phyloP scores from a whole-genome alignment of 92 coral and sea anemone genomes.

The Porites evermanni region DNA sequence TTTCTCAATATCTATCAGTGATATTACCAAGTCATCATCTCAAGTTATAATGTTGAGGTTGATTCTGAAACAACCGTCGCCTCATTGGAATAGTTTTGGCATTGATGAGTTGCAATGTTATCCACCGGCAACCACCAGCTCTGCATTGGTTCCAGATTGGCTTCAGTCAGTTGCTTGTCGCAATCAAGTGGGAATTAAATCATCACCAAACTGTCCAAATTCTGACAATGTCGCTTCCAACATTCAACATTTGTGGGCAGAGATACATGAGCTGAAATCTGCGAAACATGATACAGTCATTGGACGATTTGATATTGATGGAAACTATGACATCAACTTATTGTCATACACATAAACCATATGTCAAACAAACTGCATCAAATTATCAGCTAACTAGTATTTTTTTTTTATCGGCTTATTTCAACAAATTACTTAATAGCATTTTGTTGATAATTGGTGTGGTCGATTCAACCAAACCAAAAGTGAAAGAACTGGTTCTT shows the following conservation, averaged over 20 bases:
- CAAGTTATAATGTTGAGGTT: conserved; percentile 83
- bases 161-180: conserved; percentile 12
- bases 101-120: conserved; percentile 74
- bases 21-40: conserved; percentile 59
- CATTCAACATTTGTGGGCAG: conserved; percentile 97
- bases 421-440: too few relatives aligned
- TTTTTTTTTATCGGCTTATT: too few relatives aligned
- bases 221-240: conserved; percentile 75
- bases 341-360: conserved; percentile 70
- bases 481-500: too few relatives aligned
- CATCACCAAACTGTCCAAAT: conserved; percentile 58
- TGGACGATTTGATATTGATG: conserved; percentile 91
- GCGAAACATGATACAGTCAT: conserved; percentile 54
- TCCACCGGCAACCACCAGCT: conserved; percentile 38
- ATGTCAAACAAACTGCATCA: too few relatives aligned
- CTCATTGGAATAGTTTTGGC: conserved; percentile 92
- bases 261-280: conserved; percentile 77
- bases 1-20: conserved; percentile 62
- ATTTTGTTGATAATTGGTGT: too few relatives aligned
- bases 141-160: conserved; percentile 20
- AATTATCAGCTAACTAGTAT: too few relatives aligned
- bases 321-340: conserved; percentile 83
- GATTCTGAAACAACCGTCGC: conserved; percentile 93
- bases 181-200: not conserved
- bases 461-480: too few relatives aligned